Percentiles rank a stretch among this genome's conserved stretches.
phyloP scores from a whole-genome alignment of 2,797 vertebrate genomes.

The Scarus forsteni region DNA sequence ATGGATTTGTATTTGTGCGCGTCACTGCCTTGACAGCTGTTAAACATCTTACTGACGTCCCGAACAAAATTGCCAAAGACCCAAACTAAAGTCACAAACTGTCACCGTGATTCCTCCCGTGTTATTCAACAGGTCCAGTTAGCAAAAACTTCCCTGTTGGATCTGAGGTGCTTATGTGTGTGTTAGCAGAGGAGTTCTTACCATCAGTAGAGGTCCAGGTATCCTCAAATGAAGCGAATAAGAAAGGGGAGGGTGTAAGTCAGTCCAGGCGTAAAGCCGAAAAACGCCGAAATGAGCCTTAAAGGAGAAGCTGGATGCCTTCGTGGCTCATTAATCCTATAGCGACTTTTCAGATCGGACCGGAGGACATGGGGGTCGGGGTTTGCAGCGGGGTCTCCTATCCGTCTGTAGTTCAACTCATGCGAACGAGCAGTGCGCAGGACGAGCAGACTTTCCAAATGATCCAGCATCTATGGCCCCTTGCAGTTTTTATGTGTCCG shows the following conservation, averaged over 20 bases:
- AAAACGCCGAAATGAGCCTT: slow-evolving; percentile 62
- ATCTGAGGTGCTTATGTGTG: slow-evolving; percentile 8
- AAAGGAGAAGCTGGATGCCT: slow-evolving; percentile 53
- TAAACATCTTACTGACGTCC: slow-evolving; percentile 7
- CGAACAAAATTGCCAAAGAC: slow-evolving; percentile 6
- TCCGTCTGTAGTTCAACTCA: slow-evolving; percentile 60
- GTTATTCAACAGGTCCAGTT: slow-evolving; percentile 8
- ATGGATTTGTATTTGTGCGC: not conserved
- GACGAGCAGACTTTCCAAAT: slow-evolving; percentile 75
- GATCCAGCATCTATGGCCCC: slow-evolving; percentile 82
- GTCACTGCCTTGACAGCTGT: slow-evolving; percentile 1
- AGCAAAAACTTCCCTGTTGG: not conserved
- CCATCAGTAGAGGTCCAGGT: slow-evolving; percentile 86
- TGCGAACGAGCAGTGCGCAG: slow-evolving; percentile 62
- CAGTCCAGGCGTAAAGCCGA: slow-evolving; percentile 74
- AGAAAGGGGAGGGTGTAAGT: slow-evolving; percentile 53
- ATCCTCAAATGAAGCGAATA: slow-evolving; percentile 75
- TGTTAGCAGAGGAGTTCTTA: slow-evolving; percentile 67
- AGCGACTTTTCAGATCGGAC: slow-evolving; percentile 52
- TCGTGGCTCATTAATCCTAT: slow-evolving; percentile 78
- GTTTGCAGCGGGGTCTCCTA: slow-evolving; percentile 55
- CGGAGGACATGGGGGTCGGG: slow-evolving; percentile 27
- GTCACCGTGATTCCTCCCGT: slow-evolving; percentile 6
- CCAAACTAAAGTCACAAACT: slow-evolving; percentile 10
- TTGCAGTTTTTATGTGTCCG: slow-evolving; percentile 87